Conservation (phyloP, 2,113 vertebrate genomes). For the Hydrolagus affinis region DNA sequence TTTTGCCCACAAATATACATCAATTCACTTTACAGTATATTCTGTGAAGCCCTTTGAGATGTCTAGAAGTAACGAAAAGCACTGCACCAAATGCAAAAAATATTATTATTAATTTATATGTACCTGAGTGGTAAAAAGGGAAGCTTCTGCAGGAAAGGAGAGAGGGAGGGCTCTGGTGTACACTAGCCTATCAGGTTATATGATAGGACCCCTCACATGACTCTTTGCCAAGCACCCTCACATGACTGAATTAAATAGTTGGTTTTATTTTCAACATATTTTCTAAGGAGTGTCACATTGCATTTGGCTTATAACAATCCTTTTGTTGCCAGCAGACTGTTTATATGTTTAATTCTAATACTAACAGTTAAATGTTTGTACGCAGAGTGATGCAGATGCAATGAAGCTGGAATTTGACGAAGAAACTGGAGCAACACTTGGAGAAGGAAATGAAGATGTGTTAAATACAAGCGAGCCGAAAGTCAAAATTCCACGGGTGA, state of each 20-base stretch:
- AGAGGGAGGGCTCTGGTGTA: too few species aligned
- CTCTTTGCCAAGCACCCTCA: too few species aligned
- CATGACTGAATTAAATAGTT: neutral
- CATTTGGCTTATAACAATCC: neutral
- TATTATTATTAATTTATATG: too few species aligned
- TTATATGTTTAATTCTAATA: neutral
- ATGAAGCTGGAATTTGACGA: constrained; percentile 88
- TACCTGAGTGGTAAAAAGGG: too few species aligned
- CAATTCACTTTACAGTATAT: too few species aligned
- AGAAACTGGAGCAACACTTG: constrained; percentile 55
- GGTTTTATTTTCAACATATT: neutral
- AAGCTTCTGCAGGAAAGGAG: too few species aligned
- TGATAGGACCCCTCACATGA: too few species aligned
- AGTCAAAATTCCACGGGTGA: constrained; percentile 63
- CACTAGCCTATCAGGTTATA: too few species aligned
- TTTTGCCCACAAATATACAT: too few species aligned
- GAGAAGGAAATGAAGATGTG: constrained; percentile 65
- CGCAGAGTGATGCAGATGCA: constrained; percentile 69
- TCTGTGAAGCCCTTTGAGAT: too few species aligned
- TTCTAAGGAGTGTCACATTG: neutral
- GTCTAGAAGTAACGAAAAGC: too few species aligned
- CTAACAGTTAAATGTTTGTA: constrained; percentile 34
- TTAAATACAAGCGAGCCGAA: constrained; percentile 49
- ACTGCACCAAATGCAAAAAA: too few species aligned
- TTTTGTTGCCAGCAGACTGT: neutral